Evolutionary conservation across 2,113 vertebrate species (phyloP).

Genomic region (Puntigrus tetrazona): DNA sequence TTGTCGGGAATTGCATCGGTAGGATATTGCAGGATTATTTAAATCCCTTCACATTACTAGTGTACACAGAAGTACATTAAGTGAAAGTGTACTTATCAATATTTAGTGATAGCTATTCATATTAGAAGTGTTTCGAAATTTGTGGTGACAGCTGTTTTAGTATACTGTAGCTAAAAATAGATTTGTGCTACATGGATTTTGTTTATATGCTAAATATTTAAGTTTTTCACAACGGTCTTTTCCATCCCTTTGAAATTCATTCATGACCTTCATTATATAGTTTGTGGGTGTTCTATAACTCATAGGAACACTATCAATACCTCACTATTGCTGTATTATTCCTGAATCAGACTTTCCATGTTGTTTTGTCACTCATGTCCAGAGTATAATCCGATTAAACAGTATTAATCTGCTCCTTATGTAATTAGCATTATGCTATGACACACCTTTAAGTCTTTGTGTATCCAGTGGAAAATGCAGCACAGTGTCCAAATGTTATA

Average conservation of each 20-base stretch:
- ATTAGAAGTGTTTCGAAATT: neutral
- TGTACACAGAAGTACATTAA: neutral
- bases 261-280: neutral
- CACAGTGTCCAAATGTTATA: neutral
- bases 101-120: neutral
- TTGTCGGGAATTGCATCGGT: neutral
- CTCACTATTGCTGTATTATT: neutral
- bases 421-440: slow-evolving; percentile 37
- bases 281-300: neutral
- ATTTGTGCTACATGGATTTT: neutral
- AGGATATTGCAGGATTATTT: neutral
- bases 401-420: slow-evolving; percentile 40
- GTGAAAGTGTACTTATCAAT: neutral
- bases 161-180: neutral
- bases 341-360: neutral
- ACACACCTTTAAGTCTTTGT: neutral
- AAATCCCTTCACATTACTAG: neutral
- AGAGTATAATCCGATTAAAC: slow-evolving; percentile 36
- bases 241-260: neutral
- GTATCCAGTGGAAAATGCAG: slow-evolving; percentile 19
- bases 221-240: neutral
- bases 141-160: neutral
- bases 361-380: neutral
- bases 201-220: neutral
- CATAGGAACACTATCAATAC: neutral